Conservation (phyloP, 2,113 vertebrate genomes). For the Notechis scutatus region DNA sequence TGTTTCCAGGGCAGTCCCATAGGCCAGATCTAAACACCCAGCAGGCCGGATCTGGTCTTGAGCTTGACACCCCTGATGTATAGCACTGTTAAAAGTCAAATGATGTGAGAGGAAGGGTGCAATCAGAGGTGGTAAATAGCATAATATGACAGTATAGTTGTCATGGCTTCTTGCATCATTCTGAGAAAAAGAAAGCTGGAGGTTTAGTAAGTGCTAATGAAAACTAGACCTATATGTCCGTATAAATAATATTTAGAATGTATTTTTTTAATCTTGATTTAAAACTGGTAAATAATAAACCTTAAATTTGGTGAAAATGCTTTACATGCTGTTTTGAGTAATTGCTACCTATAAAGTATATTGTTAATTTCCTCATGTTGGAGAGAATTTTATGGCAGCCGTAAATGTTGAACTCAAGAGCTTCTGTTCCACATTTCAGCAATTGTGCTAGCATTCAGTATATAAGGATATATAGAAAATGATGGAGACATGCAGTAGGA, state of each 20-base stretch:
- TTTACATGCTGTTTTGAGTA: neutral
- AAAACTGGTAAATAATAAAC: neutral
- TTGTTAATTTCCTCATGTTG: neutral
- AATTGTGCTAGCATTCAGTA: neutral
- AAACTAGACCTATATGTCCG: neutral
- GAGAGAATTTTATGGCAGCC: neutral
- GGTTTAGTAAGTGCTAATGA: neutral
- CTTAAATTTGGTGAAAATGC: neutral
- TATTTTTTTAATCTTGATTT: neutral
- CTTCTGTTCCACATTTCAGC: neutral
- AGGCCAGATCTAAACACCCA: no score
- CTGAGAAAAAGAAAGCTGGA: neutral
- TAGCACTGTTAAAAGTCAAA: no score
- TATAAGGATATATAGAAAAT: neutral
- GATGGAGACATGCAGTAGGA: neutral
- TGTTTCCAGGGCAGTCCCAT: no score
- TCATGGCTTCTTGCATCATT: neutral
- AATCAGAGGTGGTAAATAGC: neutral
- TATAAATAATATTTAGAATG: neutral
- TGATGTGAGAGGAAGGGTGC: no score
- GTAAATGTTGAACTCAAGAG: neutral
- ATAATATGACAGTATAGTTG: neutral
- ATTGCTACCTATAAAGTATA: neutral
- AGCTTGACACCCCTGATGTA: no score
- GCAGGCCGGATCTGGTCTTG: no score